Evolutionary conservation across 2,113 vertebrate genomes (phyloP), one percentile per base, ranked within the genome.

Genomic region (Cyanocitta stelleri): DNA sequence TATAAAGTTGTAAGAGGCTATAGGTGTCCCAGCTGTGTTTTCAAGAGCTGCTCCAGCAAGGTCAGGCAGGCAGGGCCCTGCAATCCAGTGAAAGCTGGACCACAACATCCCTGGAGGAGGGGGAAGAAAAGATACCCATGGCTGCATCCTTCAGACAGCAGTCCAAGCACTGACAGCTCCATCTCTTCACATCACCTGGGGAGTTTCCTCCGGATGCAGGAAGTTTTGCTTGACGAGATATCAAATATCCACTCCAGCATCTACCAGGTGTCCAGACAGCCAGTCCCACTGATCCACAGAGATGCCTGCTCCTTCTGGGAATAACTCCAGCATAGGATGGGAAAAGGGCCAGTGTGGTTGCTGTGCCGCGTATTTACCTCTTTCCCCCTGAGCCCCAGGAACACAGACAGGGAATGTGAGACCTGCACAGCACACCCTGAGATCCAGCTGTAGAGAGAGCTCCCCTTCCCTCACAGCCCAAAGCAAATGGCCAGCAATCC

Each of bases 1-100:
- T 0, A 85, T 13, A 35, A 68, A 75, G 39, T 22, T 1, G 0
- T 0, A 4, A 78, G 32, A 74, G 16, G 29, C 43, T 48, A 10
- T 7, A n/a, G 58, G 37, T 29, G 6, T 35, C 64, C n/a, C 46
- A 24, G n/a, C 30, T 24, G 24, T 62, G 39, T 27, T 55, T 52
- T 17, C 62, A 78, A 66, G 33, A 41, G 49, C 39, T 68, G 62
- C 27, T 58, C 51, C n/a, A 39, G 56, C n/a, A 66, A 87, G n/a
- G 51, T 10, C 64, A 63, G 48, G 14, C 0, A 3, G 58, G 20
- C 48, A 39, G 3, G 10, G 11, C 39, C 63, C 43, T n/a, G 17
- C 8, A 5, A 0, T 33, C 10, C 46, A 46, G 27, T 11, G 56
- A 63, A 59, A 68, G 49, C 61, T 71, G 64, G 43, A 62, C 7